These are phyloP conservation scores for Heliothis subflexa DNA, from an alignment of 1,140 invertebrate species.

Conservation along the genomic window DNA sequence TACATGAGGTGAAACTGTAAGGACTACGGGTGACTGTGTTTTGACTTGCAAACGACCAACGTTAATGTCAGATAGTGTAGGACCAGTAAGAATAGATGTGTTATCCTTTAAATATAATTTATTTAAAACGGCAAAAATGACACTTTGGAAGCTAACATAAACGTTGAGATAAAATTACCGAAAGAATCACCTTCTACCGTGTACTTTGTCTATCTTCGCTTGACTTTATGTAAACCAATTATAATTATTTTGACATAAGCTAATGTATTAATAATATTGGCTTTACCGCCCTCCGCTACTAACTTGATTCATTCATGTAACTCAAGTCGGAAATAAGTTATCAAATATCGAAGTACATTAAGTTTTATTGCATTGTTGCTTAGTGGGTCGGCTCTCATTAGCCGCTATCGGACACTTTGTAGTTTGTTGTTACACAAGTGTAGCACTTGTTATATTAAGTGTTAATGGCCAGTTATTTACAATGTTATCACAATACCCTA, in stretches of 20 bases:
- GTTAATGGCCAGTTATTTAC: not conserved
- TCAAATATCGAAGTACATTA: slow-evolving; percentile 51
- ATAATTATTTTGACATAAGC: not conserved
- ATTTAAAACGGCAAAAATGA: too few species aligned
- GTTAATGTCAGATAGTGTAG: too few species aligned
- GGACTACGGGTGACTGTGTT: too few species aligned
- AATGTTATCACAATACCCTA: not conserved
- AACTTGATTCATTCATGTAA: slow-evolving; percentile 42
- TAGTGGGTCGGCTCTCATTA: slow-evolving; percentile 35
- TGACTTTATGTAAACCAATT: too few species aligned
- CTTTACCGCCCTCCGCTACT: slow-evolving; percentile 12
- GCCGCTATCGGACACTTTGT: not conserved
- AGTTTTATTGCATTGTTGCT: slow-evolving; percentile 44
- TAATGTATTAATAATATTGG: not conserved
- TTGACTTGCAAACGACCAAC: too few species aligned
- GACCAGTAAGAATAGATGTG: too few species aligned
- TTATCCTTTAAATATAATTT: too few species aligned
- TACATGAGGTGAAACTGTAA: not conserved
- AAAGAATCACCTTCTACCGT: too few species aligned
- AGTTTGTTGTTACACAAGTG: not conserved
- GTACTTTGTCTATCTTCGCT: too few species aligned
- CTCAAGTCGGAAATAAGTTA: slow-evolving; percentile 52
- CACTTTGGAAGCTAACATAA: too few species aligned
- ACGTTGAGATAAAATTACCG: too few species aligned
- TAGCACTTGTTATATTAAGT: not conserved